A percentile compares a stretch with the other conserved stretches of the same genome.
Conservation (phyloP, 2,113 vertebrate genomes). For the Mesocricetus auratus region DNA sequence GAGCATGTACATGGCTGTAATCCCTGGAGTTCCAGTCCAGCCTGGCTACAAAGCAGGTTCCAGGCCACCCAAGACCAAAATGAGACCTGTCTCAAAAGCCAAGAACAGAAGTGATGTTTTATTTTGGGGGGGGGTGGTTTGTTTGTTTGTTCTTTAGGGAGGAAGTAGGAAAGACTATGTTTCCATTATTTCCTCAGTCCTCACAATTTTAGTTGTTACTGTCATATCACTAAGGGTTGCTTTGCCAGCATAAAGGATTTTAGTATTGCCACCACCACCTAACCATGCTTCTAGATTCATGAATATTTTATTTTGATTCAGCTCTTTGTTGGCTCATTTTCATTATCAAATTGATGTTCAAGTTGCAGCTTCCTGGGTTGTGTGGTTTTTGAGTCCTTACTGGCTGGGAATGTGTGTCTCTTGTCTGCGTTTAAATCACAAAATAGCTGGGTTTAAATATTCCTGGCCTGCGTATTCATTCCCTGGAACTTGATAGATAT, state of each 20-base stretch:
- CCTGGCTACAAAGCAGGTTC: background rate
- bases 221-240: background rate
- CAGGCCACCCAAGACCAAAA: background rate
- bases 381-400: slow-evolving; percentile 30
- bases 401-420: background rate
- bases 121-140: background rate
- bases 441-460: background rate
- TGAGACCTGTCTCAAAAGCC: background rate
- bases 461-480: slow-evolving; percentile 22
- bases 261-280: background rate
- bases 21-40: background rate
- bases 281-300: background rate
- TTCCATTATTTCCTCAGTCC: background rate
- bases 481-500: background rate
- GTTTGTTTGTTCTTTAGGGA: background rate
- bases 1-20: background rate
- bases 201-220: slow-evolving; percentile 13
- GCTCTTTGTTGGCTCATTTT: slow-evolving; percentile 61
- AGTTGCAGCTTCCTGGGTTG: slow-evolving; percentile 28
- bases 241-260: slow-evolving; percentile 18
- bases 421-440: slow-evolving; percentile 36
- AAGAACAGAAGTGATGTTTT: background rate
- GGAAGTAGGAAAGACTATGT: background rate
- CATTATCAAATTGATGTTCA: slow-evolving; percentile 55
- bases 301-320: slow-evolving; percentile 58